These are phyloP conservation scores for Notodonta dromedarius DNA, from an alignment of 2,888 invertebrate genomes.

Conservation along the genomic window DNA sequence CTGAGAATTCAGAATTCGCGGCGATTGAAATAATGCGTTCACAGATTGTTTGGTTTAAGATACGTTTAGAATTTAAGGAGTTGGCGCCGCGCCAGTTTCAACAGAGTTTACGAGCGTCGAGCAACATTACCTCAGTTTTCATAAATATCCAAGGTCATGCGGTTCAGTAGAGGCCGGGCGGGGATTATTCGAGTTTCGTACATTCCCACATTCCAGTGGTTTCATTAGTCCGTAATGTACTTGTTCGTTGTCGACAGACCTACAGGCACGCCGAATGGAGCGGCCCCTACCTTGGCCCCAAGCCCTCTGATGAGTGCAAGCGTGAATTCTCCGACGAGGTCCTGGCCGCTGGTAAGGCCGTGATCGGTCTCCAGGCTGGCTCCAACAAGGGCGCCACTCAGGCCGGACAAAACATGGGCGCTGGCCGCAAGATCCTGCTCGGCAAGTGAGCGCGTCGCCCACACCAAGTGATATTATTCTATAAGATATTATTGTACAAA, in stretches of 20 bases:
- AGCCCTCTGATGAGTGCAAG: conserved; percentile 96
- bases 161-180: conserved; percentile 54
- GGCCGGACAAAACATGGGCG: conserved; percentile 95
- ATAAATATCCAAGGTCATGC: conserved; percentile 75
- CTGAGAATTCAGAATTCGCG: conserved; percentile 21
- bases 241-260: conserved; percentile 82
- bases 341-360: conserved; percentile 93
- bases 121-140: conserved; percentile 79
- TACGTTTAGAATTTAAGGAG: conserved; percentile 61
- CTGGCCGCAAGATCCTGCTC: conserved; percentile 94
- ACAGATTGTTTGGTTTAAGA: conserved; percentile 66
- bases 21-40: conserved; percentile 59
- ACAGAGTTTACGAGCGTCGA: conserved; percentile 74
- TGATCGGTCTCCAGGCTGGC: conserved; percentile 97
- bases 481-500: conserved; percentile 78
- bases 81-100: conserved; percentile 72
- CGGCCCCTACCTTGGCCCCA: conserved; percentile 96
- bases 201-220: conserved; percentile 7
- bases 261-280: conserved; percentile 93
- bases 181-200: conserved; percentile 42
- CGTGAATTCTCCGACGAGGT: conserved; percentile 97
- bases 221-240: conserved; percentile 5
- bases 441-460: conserved; percentile 88
- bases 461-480: conserved; percentile 77
- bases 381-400: conserved; percentile 98